Base-by-base conservation (phyloP, 2,888 invertebrate species). In the Philonicus albiceps region DNA sequence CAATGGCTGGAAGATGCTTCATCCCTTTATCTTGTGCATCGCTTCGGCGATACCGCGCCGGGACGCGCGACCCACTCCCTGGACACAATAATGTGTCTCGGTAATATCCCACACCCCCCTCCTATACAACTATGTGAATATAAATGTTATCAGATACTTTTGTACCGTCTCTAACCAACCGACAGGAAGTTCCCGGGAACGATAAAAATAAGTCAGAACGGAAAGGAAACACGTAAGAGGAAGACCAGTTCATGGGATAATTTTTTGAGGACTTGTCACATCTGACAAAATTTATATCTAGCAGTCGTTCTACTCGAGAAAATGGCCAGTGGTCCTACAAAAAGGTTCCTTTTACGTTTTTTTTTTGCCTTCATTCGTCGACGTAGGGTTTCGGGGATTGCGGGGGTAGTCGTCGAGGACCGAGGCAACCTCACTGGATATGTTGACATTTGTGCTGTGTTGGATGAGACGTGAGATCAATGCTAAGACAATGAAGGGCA, bases 261-360 rank as follows among this genome's bases (percentile, higher is more conserved):
- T 83, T 83, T 83, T 83, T 72, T 83, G 37, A 64, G 55, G 83
- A 83, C 83, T 83, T 83, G 83, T 83, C 83, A 83, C 83, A 83
- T 83, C 83, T 64, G 83, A 43, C 55, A 83, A 64, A 64, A 83
- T 83, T 83, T 83, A 83, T 83, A 83, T 83, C 72, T 37, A 22
- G 31, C 64, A 64, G 83, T 83, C 72, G 22, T 37, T 83, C 30
- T 55, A 55, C 72, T 30, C 34, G 64, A 31, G 64, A 55, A 83
- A 83, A 34, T 83, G 49, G 80, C 19, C 40, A 83, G 72, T 83
- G 37, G 22, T 83, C 83, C 72, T 19, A 37, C 43, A 37, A 19
- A 64, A 83, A 34, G 53, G 30, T 30, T 49, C 34, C 31, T 53
- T 80, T 31, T 53, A 30, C 53, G 43, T 30, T 80, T 37, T 53